These are phyloP conservation scores for Temnothorax rugatulus DNA, from an alignment of 2,888 invertebrate genomes.

Conservation along the genomic window DNA sequence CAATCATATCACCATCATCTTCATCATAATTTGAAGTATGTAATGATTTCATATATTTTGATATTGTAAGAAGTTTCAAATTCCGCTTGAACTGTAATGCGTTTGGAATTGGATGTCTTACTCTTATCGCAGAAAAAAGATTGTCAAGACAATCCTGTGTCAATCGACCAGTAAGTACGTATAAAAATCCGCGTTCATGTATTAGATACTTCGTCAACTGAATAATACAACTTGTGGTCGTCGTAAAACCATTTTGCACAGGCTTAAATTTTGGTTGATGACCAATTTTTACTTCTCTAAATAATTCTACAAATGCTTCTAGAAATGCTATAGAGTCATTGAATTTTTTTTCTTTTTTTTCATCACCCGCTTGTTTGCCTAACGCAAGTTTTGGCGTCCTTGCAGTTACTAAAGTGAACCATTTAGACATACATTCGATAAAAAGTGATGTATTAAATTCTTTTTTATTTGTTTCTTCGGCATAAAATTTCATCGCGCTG, in stretches of 20 bases:
- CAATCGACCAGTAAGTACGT: background rate
- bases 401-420: constrained; percentile 29
- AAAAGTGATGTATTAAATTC: constrained; percentile 23
- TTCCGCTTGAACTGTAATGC: constrained; percentile 31
- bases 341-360: background rate
- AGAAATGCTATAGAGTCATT: constrained; percentile 1
- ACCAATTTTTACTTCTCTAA: constrained; percentile 23
- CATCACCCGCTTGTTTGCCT: background rate
- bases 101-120: constrained; percentile 1
- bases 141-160: background rate
- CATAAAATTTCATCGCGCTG: constrained; percentile 23
- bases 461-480: background rate
- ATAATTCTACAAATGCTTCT: constrained; percentile 21
- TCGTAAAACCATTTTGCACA: constrained; percentile 7
- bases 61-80: constrained; percentile 20
- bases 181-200: background rate
- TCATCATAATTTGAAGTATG: constrained; percentile 27
- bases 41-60: background rate
- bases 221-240: constrained; percentile 24
- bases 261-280: background rate
- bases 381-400: constrained; percentile 11
- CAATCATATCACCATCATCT: constrained; percentile 9
- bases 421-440: background rate
- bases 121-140: constrained; percentile 5
- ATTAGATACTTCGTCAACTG: constrained; percentile 16